These are phyloP conservation scores for Phania funesta DNA, from an alignment of 2,888 invertebrate genomes.

Conservation along the genomic window DNA sequence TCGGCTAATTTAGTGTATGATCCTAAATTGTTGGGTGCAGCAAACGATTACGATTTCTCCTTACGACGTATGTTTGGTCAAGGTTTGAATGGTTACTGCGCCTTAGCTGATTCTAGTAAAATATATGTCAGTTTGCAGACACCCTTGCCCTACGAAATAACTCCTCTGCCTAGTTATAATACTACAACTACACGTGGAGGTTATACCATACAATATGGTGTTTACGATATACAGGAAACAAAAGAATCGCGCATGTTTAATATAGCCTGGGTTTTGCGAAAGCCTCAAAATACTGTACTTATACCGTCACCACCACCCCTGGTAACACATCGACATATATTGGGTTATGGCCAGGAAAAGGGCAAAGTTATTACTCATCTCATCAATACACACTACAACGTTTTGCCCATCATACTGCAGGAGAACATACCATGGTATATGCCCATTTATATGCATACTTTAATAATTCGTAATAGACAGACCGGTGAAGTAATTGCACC, in stretches of 20 bases:
- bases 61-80: slow-evolving; percentile 92
- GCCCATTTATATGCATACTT: slow-evolving; percentile 93
- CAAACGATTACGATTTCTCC: slow-evolving; percentile 86
- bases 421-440: slow-evolving; percentile 96
- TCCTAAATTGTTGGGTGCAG: slow-evolving; percentile 82
- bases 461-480: slow-evolving; percentile 78
- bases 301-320: slow-evolving; percentile 85
- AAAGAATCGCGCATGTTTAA: slow-evolving; percentile 83
- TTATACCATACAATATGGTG: slow-evolving; percentile 84
- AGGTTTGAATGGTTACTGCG: slow-evolving; percentile 90
- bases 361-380: slow-evolving; percentile 94
- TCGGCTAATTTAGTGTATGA: slow-evolving; percentile 94
- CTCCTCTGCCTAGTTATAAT: slow-evolving; percentile 83
- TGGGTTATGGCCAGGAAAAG: slow-evolving; percentile 94
- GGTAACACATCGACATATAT: slow-evolving; percentile 89
- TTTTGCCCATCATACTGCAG: slow-evolving; percentile 89
- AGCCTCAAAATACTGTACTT: slow-evolving; percentile 75
- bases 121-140: slow-evolving; percentile 86
- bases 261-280: slow-evolving; percentile 82
- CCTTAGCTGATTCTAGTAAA: slow-evolving; percentile 88
- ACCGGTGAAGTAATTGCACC: slow-evolving; percentile 79
- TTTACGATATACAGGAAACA: slow-evolving; percentile 83
- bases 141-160: slow-evolving; percentile 85
- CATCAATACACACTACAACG: slow-evolving; percentile 88
- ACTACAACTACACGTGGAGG: slow-evolving; percentile 86